phyloP scores from a whole-genome alignment of 2,888 invertebrate genomes.

The Nephrocerus scutellatus region DNA sequence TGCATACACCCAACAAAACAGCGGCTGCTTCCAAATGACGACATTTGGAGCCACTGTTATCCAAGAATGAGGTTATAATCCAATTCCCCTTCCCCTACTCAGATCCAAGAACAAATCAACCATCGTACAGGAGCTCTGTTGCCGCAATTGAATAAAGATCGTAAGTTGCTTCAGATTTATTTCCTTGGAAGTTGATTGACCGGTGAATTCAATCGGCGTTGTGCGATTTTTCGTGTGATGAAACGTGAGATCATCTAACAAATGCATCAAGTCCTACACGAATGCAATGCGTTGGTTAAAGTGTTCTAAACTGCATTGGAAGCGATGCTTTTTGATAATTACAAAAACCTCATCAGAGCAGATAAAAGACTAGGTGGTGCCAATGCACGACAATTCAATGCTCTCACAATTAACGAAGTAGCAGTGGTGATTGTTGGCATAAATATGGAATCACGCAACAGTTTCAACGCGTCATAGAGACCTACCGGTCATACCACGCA shows the following conservation, averaged over 20 bases:
- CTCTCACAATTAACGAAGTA: constrained; percentile 2
- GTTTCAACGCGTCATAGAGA: constrained; percentile 3
- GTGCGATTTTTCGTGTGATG: constrained; percentile 1
- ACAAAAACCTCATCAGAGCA: not conserved
- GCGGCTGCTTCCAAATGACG: too few relatives aligned
- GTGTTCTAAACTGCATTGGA: not conserved
- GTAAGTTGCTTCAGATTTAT: constrained; percentile 2
- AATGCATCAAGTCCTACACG: not conserved
- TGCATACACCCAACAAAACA: too few relatives aligned
- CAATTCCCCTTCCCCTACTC: too few relatives aligned
- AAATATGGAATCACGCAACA: constrained; percentile 1
- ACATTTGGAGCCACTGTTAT: too few relatives aligned
- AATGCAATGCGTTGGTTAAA: not conserved
- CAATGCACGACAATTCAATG: constrained; percentile 4
- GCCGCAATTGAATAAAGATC: not conserved
- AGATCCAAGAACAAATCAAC: too few relatives aligned
- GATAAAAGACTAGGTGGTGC: constrained; percentile 2
- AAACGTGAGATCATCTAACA: constrained; percentile 2
- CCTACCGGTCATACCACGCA: constrained; percentile 1
- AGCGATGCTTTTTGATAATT: not conserved
- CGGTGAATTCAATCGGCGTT: constrained; percentile 2
- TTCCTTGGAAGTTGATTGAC: not conserved
- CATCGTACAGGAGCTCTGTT: too few relatives aligned
- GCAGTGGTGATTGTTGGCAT: constrained; percentile 5
- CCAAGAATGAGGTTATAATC: too few relatives aligned